Base-by-base conservation (phyloP, 53 echinoderm and acorn worm genomes). In the Pentamera pediparva region DNA sequence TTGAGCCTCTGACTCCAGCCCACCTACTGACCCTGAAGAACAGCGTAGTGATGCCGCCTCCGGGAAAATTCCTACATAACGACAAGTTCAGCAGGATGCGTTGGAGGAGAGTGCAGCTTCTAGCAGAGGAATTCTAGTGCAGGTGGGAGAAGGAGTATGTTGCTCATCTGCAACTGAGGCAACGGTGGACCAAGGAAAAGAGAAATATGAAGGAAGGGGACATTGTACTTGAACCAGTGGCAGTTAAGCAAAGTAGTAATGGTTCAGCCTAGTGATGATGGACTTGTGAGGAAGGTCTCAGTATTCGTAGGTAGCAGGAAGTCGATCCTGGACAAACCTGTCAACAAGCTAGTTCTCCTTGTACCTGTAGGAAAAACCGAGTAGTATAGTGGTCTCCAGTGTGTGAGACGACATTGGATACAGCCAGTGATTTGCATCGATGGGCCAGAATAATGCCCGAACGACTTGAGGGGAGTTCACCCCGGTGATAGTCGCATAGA, bases 121-220 rank as follows among this genome's bases (percentile, higher is more conserved):
- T 87, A 0, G 33, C 47, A 1, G 82, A 74, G 18, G 76, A 69
- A 9, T 81, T 86, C 39, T 86, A 77, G 81, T 8, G 33, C 22
- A 69, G 81, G 22, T 82, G 82, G 87, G 62, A 75, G 32, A 85
- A 82, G 30, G 78, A 82, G 47, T 78, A 63, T n/a, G 59, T 82
- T 15, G 39, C 64, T 5, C 61, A 64, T 35, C 50, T 86, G 10
- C 77, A 76, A 27, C 22, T 27, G 2, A 35, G 81, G 11, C 81
- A 81, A 35, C 77, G 77, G 39, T 81, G 86, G 82, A 72, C 15
- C 32, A 39, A 36, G 32, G 21, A 62, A 18, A 45, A 41, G 25
- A 25, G 53, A 9, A 57, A 86, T 33, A n/a, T 43, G 5, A 6
- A 31, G 19, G 40, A 75, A 29, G 79, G 85, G 28, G 85, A 85